phyloP scores from a whole-genome alignment of 23 tunicate species.

The Styela plicata region DNA sequence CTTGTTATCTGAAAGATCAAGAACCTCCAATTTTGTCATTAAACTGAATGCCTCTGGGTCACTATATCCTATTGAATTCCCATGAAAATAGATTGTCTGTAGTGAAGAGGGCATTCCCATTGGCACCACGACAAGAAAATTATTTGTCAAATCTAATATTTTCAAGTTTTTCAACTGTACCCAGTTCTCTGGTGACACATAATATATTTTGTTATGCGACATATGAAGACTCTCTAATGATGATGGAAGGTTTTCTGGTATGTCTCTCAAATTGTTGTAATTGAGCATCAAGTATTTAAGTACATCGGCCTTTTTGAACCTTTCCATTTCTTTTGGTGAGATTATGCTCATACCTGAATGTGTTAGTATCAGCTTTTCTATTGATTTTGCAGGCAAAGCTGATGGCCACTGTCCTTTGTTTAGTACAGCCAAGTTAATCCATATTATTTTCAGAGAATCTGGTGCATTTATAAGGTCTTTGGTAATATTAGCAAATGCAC shows the following conservation, averaged over 20 bases:
- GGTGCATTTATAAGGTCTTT: background rate
- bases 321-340: background rate
- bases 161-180: conserved; percentile 10
- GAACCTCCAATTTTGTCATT: conserved; percentile 14
- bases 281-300: background rate
- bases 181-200: conserved; percentile 8
- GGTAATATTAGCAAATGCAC: background rate
- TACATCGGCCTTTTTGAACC: background rate
- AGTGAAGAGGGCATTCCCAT: conserved; percentile 16
- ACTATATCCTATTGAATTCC: conserved; percentile 15
- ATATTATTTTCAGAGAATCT: background rate
- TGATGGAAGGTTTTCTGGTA: conserved; percentile 10
- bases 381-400: background rate
- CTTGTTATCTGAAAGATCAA: conserved; percentile 39
- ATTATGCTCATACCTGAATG: background rate
- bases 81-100: background rate
- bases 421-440: background rate
- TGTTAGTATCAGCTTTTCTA: background rate
- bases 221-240: background rate
- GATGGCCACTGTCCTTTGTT: background rate
- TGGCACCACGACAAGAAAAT: conserved; percentile 25
- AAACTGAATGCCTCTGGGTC: conserved; percentile 23
- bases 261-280: conserved; percentile 14
- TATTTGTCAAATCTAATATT: conserved; percentile 14
- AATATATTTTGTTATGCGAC: background rate